These are phyloP conservation scores for Sebastes itinus DNA, from an alignment of 2,797 vertebrate species.

Conservation along the genomic window DNA sequence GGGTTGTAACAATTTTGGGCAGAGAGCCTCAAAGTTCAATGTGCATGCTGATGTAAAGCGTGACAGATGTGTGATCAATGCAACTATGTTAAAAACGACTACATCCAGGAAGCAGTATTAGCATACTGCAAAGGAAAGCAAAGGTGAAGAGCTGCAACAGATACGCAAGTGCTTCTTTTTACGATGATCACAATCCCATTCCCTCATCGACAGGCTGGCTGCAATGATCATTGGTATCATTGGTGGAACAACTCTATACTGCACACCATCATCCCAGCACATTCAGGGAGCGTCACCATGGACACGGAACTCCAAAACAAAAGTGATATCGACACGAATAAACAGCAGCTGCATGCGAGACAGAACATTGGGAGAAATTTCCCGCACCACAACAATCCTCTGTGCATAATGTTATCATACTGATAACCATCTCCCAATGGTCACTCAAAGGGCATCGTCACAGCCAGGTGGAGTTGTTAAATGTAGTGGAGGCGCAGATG, in stretches of 20 bases:
- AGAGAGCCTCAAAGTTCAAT: not conserved
- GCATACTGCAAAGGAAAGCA: slow-evolving; percentile 11
- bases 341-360: slow-evolving; percentile 1
- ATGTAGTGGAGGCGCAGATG: not conserved
- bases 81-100: not conserved
- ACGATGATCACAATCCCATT: not conserved
- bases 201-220: not conserved
- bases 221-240: too few species aligned
- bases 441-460: slow-evolving; percentile 1
- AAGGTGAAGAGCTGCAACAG: not conserved
- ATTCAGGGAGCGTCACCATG: not conserved
- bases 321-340: slow-evolving; percentile 8
- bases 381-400: not conserved
- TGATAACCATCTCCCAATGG: slow-evolving; percentile 6
- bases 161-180: not conserved
- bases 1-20: not conserved
- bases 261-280: not conserved
- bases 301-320: slow-evolving; percentile 4
- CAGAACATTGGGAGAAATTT: not conserved
- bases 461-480: not conserved
- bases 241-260: not conserved
- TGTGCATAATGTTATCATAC: slow-evolving; percentile 7
- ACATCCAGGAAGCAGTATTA: not conserved
- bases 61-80: slow-evolving; percentile 20
- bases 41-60: not conserved